phyloP scores from a whole-genome alignment of 2,797 vertebrate genomes.

The Pangasius krempfi region DNA sequence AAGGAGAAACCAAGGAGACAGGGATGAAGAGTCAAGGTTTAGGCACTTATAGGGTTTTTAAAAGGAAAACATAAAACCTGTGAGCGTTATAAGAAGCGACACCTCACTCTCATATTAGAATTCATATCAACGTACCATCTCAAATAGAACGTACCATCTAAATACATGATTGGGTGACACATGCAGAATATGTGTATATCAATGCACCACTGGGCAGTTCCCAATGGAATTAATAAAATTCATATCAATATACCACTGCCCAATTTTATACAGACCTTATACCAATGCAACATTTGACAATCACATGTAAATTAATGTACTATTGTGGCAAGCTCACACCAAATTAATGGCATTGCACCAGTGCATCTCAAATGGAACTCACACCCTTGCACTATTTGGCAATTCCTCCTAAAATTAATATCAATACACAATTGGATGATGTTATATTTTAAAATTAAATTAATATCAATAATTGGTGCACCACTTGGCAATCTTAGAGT shows the following conservation, averaged over 20 bases:
- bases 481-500: not conserved
- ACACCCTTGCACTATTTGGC: not conserved
- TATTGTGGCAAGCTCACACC: not conserved
- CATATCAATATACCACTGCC: not conserved
- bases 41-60: not conserved
- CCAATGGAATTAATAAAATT: not conserved
- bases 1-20: not conserved
- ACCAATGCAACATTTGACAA: not conserved
- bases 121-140: slow-evolving; percentile 10
- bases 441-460: not conserved
- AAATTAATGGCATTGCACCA: not conserved
- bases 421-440: not conserved
- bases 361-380: not conserved
- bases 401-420: not conserved
- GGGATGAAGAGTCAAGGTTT: not conserved
- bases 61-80: not conserved
- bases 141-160: not conserved
- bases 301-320: not conserved
- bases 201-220: not conserved
- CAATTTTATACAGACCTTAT: no score
- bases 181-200: not conserved
- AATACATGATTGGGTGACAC: not conserved
- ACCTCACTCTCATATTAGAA: not conserved
- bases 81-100: not conserved
- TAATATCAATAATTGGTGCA: not conserved